Percentiles rank a stretch among this genome's conserved stretches.
phyloP scores from a whole-genome alignment of 1,140 invertebrate species.

The Panulirus ornatus region DNA sequence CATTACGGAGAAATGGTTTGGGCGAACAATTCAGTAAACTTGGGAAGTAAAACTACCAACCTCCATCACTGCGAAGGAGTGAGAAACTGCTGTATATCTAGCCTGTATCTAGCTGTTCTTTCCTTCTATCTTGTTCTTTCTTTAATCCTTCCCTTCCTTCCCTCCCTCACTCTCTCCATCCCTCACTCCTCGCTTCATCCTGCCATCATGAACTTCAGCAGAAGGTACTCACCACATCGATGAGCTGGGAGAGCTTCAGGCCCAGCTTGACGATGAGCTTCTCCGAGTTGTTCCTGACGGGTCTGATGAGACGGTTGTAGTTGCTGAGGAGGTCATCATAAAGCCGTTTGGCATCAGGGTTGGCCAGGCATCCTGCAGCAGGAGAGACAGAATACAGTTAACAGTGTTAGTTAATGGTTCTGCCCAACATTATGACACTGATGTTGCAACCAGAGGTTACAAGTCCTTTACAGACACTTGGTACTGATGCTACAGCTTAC shows the following conservation, averaged over 20 bases:
- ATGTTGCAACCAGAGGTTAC: neutral
- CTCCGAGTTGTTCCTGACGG: conserved; percentile 97
- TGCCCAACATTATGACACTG: neutral
- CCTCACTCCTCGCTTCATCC: too few species aligned
- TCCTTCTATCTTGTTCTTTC: too few species aligned
- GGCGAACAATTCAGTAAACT: too few species aligned
- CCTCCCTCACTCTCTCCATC: too few species aligned
- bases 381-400: conserved; percentile 31
- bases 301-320: conserved; percentile 98
- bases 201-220: too few species aligned
- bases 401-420: neutral
- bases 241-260: conserved; percentile 96
- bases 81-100: too few species aligned
- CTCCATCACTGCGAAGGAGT: too few species aligned
- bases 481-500: neutral
- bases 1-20: too few species aligned
- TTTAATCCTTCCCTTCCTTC: too few species aligned
- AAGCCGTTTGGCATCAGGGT: conserved; percentile 94
- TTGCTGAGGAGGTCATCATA: conserved; percentile 97
- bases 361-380: conserved; percentile 85
- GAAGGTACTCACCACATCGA: conserved; percentile 96
- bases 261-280: conserved; percentile 97
- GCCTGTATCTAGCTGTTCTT: too few species aligned
- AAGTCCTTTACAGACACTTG: neutral
- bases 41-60: too few species aligned